Evolutionary conservation across 35 echinoderm and acorn worm species (phyloP).

Genomic region (Eucidaris tribuloides): DNA sequence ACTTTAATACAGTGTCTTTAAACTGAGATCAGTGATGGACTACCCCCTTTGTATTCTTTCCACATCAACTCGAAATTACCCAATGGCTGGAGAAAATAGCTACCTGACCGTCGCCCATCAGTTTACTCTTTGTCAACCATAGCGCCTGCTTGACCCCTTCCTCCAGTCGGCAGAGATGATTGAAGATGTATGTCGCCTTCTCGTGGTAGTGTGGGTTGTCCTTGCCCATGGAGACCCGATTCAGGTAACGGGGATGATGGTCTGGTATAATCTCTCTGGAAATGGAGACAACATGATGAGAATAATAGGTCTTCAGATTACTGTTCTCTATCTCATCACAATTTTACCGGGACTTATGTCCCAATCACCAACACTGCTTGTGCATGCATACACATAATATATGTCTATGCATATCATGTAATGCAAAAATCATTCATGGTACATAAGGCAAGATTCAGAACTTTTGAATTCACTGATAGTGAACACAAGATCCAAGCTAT

Average conservation of each 20-base stretch:
- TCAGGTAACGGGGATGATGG: background rate
- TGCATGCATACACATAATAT: background rate
- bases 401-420: background rate
- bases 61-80: too few relatives aligned
- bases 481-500: too few relatives aligned
- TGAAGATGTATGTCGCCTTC: constrained; percentile 44
- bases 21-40: too few relatives aligned
- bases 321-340: background rate
- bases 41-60: too few relatives aligned
- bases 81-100: too few relatives aligned
- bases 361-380: background rate
- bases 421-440: background rate
- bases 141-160: constrained; percentile 76
- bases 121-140: constrained; percentile 81
- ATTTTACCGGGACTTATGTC: background rate
- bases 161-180: constrained; percentile 16
- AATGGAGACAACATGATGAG: background rate
- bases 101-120: constrained; percentile 82
- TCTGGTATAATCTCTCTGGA: background rate
- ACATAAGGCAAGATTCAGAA: background rate
- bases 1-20: too few relatives aligned
- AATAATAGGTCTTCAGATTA: background rate
- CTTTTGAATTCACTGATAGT: background rate
- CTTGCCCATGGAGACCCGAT: constrained; percentile 7
- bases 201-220: constrained; percentile 51